A percentile compares a stretch with the other conserved stretches of the same genome.
Evolutionary conservation across 2,888 invertebrate species (phyloP).

Genomic region (Strigamia crassipes): DNA sequence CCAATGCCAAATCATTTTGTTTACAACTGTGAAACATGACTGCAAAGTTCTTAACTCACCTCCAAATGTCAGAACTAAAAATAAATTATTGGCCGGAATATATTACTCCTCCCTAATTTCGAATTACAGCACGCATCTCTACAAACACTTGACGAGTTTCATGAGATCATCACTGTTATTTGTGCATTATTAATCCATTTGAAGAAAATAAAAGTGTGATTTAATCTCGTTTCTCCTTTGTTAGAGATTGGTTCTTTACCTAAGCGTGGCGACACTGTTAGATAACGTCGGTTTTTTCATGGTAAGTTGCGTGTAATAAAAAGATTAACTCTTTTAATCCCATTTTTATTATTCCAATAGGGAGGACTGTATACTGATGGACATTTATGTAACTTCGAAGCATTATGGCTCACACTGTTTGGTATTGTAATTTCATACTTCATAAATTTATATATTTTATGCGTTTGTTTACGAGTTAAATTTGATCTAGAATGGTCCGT

Average conservation of each 20-base stretch:
- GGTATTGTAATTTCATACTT: slow-evolving; percentile 36
- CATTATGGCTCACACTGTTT: slow-evolving; percentile 45
- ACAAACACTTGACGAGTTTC: neutral
- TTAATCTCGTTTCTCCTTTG: neutral
- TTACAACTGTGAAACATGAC: neutral
- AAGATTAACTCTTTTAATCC: neutral
- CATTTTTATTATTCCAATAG: neutral
- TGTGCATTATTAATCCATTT: neutral
- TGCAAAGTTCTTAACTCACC: slow-evolving; percentile 3
- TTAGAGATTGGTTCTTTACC: slow-evolving; percentile 45
- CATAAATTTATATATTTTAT: neutral
- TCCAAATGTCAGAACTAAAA: slow-evolving; percentile 26
- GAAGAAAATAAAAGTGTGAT: no score
- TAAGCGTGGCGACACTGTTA: slow-evolving; percentile 38
- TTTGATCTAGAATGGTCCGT: slow-evolving; percentile 46
- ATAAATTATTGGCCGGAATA: neutral
- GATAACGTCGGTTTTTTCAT: slow-evolving; percentile 44
- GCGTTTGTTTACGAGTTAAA: neutral
- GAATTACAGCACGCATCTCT: neutral
- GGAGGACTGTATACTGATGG: slow-evolving; percentile 46
- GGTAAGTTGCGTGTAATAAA: slow-evolving; percentile 26
- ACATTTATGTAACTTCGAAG: slow-evolving; percentile 46
- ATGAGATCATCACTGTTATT: neutral
- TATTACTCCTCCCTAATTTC: neutral
- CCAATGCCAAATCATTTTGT: neutral